phyloP scores from a whole-genome alignment of 1,140 invertebrate genomes.

The Aphelenchoides fujianensis region DNA sequence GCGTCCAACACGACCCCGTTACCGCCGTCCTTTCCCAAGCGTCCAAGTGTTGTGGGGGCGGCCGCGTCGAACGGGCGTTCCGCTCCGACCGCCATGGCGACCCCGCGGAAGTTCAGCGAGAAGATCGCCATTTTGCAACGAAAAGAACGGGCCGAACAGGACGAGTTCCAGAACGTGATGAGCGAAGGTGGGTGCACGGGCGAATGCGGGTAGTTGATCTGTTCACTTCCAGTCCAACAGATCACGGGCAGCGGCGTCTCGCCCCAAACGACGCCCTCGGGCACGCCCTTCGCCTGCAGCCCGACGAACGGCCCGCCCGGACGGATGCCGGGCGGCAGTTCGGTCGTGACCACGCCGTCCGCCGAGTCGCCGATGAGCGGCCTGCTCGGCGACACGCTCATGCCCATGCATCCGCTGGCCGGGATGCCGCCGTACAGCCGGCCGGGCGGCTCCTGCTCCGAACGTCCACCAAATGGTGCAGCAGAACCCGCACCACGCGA shows the following conservation, averaged over 20 bases:
- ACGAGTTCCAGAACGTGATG: constrained; percentile 55
- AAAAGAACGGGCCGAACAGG: constrained; percentile 58
- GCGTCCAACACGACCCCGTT: background rate
- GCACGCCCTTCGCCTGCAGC: constrained; percentile 31
- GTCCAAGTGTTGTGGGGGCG: background rate
- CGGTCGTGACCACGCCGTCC: constrained; percentile 11
- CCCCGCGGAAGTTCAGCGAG: constrained; percentile 62
- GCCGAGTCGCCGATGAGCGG: constrained; percentile 13
- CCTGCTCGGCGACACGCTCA: constrained; percentile 18
- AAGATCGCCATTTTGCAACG: constrained; percentile 59
- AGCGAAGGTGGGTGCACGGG: constrained; percentile 54
- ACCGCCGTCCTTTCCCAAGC: background rate
- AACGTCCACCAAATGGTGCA: constrained; percentile 54
- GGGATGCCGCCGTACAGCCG: constrained; percentile 25
- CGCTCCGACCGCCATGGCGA: constrained; percentile 47
- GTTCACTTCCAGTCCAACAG: background rate
- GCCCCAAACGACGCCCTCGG: constrained; percentile 17
- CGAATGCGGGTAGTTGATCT: constrained; percentile 4
- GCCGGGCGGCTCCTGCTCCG: constrained; percentile 48
- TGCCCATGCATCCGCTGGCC: constrained; percentile 31
- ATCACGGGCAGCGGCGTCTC: constrained; percentile 28
- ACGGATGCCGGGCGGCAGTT: constrained; percentile 11
- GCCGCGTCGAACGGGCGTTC: background rate
- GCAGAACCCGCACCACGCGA: constrained; percentile 27
- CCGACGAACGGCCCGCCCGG: constrained; percentile 12